Base-by-base conservation (phyloP, 2,113 vertebrate genomes). In the Oreochromis aureus region DNA sequence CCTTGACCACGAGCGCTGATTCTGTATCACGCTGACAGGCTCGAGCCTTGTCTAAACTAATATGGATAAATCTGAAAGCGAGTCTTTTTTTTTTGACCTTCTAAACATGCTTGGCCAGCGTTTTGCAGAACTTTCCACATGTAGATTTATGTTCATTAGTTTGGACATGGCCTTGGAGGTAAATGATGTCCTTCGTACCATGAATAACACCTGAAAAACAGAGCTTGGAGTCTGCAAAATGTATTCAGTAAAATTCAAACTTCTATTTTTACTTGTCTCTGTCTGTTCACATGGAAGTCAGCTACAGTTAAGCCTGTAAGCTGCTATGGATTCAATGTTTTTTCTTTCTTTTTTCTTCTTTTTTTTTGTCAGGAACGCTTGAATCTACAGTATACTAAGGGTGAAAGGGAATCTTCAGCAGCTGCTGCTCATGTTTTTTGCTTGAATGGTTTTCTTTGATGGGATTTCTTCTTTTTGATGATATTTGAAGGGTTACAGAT, bases 1-100 rank as follows among this genome's bases (percentile, higher is more conserved):
- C 7, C 85, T 85, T 88, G 86, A 91, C 92, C 93, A 87, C 84
- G 10, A 46, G 73, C 10, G 5, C 59, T 30, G 46, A 84, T 88
- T 90, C 88, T 94, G 90, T 88, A 93, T 95, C 92, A 89, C 79
- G 32, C 86, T 94, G 92, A 92, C 93, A 90, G 90, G 89, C 85
- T 79, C 56, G 63, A 58, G 24, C 59, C 58, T 34, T 59, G 91
- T 94, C 92, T 58, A 66, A 86, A 73, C 86, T 94, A 91, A 94
- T 94, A 89, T 66, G 73, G 89, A 94, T 91, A 87, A 91, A 94
- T 95, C 81, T 92, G 87, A 91, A 87, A 61, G 61, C 12, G 39
- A 56, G 27, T 13, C 7, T 58, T 39, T 85, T 81, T 76, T 76
- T 69, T 84, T 53, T 80, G 83, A 94, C 94, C 92, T 93, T 91